These are phyloP conservation scores for Phoeniculus purpureus DNA, from an alignment of 2,797 vertebrate genomes.

Conservation along the genomic window DNA sequence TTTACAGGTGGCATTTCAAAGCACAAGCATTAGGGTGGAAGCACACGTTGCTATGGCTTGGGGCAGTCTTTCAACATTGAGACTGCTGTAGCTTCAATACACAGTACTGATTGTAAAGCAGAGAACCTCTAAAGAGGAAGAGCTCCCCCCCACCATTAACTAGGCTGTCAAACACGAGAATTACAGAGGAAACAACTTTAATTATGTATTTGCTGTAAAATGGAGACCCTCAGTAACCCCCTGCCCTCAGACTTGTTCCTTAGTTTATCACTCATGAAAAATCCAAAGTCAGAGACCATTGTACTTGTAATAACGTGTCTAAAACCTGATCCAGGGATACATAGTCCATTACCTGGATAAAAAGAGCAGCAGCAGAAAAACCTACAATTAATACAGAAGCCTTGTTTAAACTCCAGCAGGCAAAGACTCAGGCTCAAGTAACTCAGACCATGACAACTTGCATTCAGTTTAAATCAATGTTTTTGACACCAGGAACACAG, in stretches of 20 bases:
- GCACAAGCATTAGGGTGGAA: neutral
- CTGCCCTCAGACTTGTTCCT: neutral
- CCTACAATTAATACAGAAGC: too few species aligned
- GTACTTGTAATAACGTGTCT: neutral
- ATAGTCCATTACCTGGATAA: too few species aligned
- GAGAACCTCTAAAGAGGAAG: neutral
- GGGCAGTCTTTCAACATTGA: neutral
- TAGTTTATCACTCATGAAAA: neutral
- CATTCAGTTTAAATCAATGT: neutral
- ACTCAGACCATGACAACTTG: fast-evolving
- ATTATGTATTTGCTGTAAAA: neutral
- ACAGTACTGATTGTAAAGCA: neutral
- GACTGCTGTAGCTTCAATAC: neutral
- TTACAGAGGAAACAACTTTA: neutral
- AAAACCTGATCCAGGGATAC: neutral
- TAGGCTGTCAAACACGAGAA: fast-evolving
- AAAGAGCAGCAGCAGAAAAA: neutral
- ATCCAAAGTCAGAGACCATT: neutral
- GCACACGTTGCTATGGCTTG: fast-evolving
- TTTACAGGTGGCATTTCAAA: neutral
- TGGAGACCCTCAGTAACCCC: neutral
- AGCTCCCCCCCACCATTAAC: neutral
- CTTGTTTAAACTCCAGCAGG: neutral
- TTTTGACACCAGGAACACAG: neutral
- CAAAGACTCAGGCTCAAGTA: neutral